Evolutionary conservation across 2,888 invertebrate genomes (phyloP), one percentile per base, ranked within the genome.

Genomic region (Lydus trimaculatus): DNA sequence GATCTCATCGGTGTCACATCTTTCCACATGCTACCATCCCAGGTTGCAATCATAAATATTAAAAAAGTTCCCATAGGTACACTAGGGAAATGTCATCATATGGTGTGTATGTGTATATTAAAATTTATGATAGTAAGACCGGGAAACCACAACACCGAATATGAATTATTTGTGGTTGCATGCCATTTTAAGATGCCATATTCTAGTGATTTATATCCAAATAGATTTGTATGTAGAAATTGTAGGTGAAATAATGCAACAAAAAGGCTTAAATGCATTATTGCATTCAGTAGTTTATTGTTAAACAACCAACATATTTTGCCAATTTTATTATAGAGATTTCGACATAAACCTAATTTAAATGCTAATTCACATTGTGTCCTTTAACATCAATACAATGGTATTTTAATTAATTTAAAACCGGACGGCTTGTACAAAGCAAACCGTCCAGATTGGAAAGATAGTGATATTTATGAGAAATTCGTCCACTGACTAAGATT

Each of bases 1-100:
- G 77, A 80, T 76, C 80, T 80, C 82, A 81, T 82, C 79, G 80
- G 77, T 81, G 81, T 82, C 82, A 79, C 81, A 81, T 82, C 80
- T 78, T 78, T 80, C 76, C 81, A 80, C 81, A 82, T 81, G 80
- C 75, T 80, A 81, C 81, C 39, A 43, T 43, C 80, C 81, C 79
- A 78, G 82, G 80, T 80, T 80, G 80, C 80, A 80, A 78, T 78
- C 80, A 80, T 82, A 81, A 80, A 82, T 81, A 81, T 79, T 81
- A 74, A 78, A 79, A 81, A 80, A 78, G 79, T 79, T 81, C 80
- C 79, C 77, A 77, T 79, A 81, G 81, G 81, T 81, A 77, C 79
- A 77, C 79, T 78, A 74, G 76, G 76, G 43, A 80, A 81, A 79
- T 79, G 80, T 81, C 80, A 80, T 79, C 80, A 77, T 79, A 75